Conservation (phyloP, 2,888 invertebrate species). For the Apodemia mormo region DNA sequence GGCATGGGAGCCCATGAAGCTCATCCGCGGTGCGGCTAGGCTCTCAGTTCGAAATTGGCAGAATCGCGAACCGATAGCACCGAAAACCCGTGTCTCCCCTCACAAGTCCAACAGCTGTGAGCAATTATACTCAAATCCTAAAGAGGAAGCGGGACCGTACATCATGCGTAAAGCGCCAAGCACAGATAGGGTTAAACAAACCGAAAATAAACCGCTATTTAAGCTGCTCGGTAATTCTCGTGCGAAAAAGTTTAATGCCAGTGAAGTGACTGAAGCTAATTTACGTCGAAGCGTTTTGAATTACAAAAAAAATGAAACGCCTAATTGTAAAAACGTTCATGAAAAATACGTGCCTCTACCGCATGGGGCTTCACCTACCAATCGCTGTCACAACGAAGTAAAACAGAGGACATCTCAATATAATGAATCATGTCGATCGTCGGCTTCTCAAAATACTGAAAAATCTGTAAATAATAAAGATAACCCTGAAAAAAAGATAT, state of each 20-base stretch:
- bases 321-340: slow-evolving; percentile 63
- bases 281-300: slow-evolving; percentile 68
- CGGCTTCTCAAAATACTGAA: slow-evolving; percentile 73
- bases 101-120: slow-evolving; percentile 78
- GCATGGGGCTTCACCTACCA: slow-evolving; percentile 58
- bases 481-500: slow-evolving; percentile 61
- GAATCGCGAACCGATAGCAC: slow-evolving; percentile 70
- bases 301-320: slow-evolving; percentile 64
- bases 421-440: slow-evolving; percentile 70
- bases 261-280: slow-evolving; percentile 64
- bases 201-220: slow-evolving; percentile 69
- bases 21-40: slow-evolving; percentile 72
- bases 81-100: slow-evolving; percentile 62
- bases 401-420: slow-evolving; percentile 63
- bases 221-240: slow-evolving; percentile 70
- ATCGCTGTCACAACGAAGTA: slow-evolving; percentile 72
- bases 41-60: slow-evolving; percentile 80
- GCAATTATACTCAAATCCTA: slow-evolving; percentile 69
- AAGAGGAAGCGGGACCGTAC: slow-evolving; percentile 62
- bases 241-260: slow-evolving; percentile 62
- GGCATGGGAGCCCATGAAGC: slow-evolving; percentile 76
- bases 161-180: slow-evolving; percentile 75
- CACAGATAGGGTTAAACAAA: slow-evolving; percentile 69
- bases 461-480: slow-evolving; percentile 61
- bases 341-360: slow-evolving; percentile 75